A percentile compares a stretch with the other conserved stretches of the same genome.
Evolutionary conservation across 2,888 invertebrate genomes (phyloP).

Genomic region (Zele albiditarsus): DNA sequence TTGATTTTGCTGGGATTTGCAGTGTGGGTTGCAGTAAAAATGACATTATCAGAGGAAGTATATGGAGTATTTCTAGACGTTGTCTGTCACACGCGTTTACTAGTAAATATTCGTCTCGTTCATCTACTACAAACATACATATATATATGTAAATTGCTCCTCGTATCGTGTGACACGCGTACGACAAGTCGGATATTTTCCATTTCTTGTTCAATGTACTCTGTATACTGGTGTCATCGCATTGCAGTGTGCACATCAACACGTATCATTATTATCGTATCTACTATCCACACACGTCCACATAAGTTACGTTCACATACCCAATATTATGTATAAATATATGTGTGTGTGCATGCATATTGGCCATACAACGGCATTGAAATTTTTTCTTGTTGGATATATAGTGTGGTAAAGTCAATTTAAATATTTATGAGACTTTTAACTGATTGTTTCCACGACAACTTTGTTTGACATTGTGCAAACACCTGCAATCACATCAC

Average conservation of each 20-base stretch:
- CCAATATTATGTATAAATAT: neutral
- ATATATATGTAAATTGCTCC: neutral
- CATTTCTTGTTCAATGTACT: conserved; percentile 26
- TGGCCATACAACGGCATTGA: neutral
- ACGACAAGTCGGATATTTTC: conserved; percentile 17
- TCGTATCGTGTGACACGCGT: conserved; percentile 15
- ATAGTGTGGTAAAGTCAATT: neutral
- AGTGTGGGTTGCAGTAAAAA: too few relatives aligned
- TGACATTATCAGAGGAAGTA: too few relatives aligned
- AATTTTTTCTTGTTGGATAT: neutral
- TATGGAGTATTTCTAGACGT: neutral
- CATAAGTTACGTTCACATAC: neutral
- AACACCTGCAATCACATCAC: neutral
- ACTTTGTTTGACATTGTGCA: conserved; percentile 13
- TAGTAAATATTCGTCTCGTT: neutral
- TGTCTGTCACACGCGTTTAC: neutral
- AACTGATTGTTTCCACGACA: conserved; percentile 16
- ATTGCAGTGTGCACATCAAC: neutral
- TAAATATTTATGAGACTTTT: conserved; percentile 31
- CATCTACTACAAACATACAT: neutral
- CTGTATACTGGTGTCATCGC: neutral
- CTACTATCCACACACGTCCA: neutral
- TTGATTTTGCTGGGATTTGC: too few relatives aligned
- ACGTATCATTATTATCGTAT: neutral
- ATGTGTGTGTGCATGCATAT: neutral